These are phyloP conservation scores for Palythoa heliodiscus DNA, from an alignment of 92 coral and sea anemone species.

Conservation along the genomic window DNA sequence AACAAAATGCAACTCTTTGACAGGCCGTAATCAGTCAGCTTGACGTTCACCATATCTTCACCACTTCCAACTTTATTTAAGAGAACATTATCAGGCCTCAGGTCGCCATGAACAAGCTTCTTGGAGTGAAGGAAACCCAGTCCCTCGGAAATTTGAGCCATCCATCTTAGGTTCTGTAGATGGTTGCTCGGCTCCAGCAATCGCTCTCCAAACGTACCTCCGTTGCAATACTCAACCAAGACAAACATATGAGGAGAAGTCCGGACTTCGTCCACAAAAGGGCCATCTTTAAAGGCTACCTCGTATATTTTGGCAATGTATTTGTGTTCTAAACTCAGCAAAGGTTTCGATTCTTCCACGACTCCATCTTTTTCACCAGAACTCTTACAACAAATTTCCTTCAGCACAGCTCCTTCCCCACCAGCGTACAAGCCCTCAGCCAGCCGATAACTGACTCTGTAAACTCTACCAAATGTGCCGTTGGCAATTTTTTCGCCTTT, in stretches of 20 bases:
- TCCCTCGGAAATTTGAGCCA: constrained; percentile 80
- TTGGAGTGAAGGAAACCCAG: constrained; percentile 28
- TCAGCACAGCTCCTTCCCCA: constrained; percentile 51
- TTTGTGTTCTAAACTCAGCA: constrained; percentile 52
- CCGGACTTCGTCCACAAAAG: constrained; percentile 38
- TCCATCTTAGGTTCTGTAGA: constrained; percentile 63
- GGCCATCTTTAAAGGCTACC: constrained; percentile 37
- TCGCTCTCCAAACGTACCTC: constrained; percentile 71
- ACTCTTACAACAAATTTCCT: constrained; percentile 53
- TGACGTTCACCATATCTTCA: constrained; percentile 39
- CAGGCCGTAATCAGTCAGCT: constrained; percentile 87
- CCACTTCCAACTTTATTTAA: constrained; percentile 42
- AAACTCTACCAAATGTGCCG: constrained; percentile 81
- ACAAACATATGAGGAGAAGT: constrained; percentile 44
- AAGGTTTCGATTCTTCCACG: constrained; percentile 48
- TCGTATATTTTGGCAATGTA: constrained; percentile 48
- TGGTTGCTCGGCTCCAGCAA: constrained; percentile 55
- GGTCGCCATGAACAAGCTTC: constrained; percentile 21
- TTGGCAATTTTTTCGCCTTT: constrained; percentile 54
- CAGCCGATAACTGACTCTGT: constrained; percentile 48
- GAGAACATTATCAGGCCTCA: constrained; percentile 57
- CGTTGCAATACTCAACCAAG: constrained; percentile 72
- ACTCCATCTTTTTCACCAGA: constrained; percentile 40
- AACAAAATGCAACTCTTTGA: constrained; percentile 65
- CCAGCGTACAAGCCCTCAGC: constrained; percentile 47